Base-by-base conservation (phyloP, 1,140 invertebrate species). In the Teleopsis dalmanni region DNA sequence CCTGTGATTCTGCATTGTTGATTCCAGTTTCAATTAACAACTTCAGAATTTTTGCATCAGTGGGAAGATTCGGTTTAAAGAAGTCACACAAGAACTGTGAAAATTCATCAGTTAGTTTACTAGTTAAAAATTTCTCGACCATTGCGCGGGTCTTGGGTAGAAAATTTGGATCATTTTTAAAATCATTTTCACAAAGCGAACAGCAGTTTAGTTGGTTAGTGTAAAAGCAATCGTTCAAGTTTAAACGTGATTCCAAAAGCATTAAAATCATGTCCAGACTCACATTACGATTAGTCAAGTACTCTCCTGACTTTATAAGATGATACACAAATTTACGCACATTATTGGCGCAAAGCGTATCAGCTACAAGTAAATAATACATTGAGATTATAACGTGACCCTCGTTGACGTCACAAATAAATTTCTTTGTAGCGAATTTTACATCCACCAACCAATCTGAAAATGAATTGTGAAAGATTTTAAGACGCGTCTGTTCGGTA, bases 361-460 rank as follows among this genome's bases (percentile, higher is more conserved):
- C 68, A 10, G 65, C 60, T 4, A 71, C 74, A 1, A 83, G 65
- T 3, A 88, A 83, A 55, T 90, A 88, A 60, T 87, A 82, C 79
- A 92, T 84, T 7, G 90, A 87, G 19, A 95, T 76, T 76, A 92
- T 89, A 3, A 85, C 85, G 66, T 96, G 92, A 1, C 92, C 92
- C 60, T 91, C 87, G 29, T 80, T 76, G 1, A 88, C 84, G 50
- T 85, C 83, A 65, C 92, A 95, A 34, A 96, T 74, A 70, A 92
- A 97, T 58, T 92, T 91, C 55, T 91, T 87, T 10, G 93, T 96
- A 65, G 92, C 95, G 60, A 96, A 92, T 72, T 97, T 98, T 0
- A 96, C 92, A 72, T 98, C 93, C 19, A 91, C 72, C 34, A 97
- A 70, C 93, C 93, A 98, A 60, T 92, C 88, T 8, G 91, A 85